phyloP scores from a whole-genome alignment of 2,797 vertebrate species.

The Scyliorhinus canicula region DNA sequence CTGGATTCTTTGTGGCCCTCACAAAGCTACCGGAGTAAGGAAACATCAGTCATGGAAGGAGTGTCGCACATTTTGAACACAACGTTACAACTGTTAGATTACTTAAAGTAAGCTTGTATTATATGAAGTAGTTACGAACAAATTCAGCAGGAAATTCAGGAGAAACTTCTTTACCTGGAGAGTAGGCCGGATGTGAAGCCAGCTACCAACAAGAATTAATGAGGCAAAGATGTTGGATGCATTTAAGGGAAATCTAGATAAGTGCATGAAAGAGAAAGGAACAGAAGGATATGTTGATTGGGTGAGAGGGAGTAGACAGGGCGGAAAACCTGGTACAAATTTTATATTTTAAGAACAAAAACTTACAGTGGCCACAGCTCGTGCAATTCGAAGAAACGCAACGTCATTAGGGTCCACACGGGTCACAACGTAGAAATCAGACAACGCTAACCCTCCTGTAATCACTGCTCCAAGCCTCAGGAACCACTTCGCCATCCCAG shows the following conservation, averaged over 20 bases:
- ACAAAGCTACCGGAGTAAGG: no score
- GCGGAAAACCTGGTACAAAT: not conserved
- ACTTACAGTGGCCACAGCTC: slow-evolving; percentile 80
- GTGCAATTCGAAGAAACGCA: slow-evolving; percentile 77
- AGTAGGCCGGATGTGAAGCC: not conserved
- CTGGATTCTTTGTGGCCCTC: no score
- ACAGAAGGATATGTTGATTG: not conserved
- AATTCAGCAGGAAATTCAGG: not conserved
- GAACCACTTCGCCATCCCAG: slow-evolving; percentile 68
- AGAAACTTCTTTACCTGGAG: not conserved
- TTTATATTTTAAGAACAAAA: not conserved
- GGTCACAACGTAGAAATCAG: slow-evolving; percentile 73
- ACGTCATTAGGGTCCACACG: slow-evolving; percentile 78
- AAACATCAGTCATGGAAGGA: not conserved
- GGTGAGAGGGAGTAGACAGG: not conserved
- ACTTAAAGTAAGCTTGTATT: not conserved
- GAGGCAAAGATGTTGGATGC: not conserved
- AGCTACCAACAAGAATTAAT: not conserved
- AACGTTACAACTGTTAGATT: not conserved
- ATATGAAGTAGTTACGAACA: not conserved
- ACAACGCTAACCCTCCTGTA: slow-evolving; percentile 62
- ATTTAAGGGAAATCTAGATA: not conserved
- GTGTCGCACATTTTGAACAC: not conserved
- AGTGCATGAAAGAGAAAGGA: not conserved
- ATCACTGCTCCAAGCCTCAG: slow-evolving; percentile 72